Evolutionary conservation across 2,113 vertebrate species (phyloP).

Genomic region (Sphaerodactylus townsendi): DNA sequence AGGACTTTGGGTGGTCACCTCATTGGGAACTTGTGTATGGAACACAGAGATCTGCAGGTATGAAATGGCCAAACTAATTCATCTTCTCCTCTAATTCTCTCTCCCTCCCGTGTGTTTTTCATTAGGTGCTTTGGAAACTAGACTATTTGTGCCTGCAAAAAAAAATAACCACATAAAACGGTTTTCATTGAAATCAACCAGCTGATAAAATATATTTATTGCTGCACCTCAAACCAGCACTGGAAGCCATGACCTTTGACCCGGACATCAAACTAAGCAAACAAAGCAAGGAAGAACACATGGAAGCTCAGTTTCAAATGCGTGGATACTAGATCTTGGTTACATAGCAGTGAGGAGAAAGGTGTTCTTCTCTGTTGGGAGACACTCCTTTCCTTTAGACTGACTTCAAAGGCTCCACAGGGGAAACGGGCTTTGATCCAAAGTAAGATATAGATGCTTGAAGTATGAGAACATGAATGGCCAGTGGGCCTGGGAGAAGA

Average conservation of each 20-base stretch:
- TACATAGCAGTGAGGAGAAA: not conserved
- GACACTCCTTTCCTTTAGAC: not conserved
- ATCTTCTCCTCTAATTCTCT: no score
- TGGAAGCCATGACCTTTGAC: not conserved
- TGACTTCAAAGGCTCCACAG: no score
- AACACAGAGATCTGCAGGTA: no score
- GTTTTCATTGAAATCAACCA: no score
- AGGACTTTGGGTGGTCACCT: not conserved
- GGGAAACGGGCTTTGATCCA: no score
- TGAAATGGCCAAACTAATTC: not conserved
- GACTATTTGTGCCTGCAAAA: not conserved
- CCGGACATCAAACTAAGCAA: no score
- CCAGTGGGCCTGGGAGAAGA: not conserved
- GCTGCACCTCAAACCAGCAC: not conserved
- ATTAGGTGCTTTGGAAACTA: no score
- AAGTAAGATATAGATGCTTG: not conserved
- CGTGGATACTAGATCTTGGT: not conserved
- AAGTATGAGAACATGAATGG: not conserved
- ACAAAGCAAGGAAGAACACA: no score
- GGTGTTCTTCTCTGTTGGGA: not conserved
- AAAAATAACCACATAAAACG: not conserved
- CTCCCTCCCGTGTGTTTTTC: no score
- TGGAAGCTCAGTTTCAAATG: not conserved
- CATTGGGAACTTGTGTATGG: not conserved
- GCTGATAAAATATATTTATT: not conserved